phyloP scores from a whole-genome alignment of 2,797 vertebrate genomes.

The Acipenser transmontanus region DNA sequence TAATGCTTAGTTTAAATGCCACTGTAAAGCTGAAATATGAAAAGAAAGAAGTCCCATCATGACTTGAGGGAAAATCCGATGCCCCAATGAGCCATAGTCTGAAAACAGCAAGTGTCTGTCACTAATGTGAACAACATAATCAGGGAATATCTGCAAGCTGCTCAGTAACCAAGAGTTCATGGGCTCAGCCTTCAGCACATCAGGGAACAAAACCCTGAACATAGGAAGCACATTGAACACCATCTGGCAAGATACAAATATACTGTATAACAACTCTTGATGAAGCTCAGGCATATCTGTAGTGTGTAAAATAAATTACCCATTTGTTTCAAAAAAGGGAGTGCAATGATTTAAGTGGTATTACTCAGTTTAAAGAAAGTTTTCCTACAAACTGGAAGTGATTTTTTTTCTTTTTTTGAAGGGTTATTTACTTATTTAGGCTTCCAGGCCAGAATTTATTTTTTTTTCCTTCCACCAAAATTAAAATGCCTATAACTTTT shows the following conservation, averaged over 20 bases:
- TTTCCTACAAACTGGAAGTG: too few relatives aligned
- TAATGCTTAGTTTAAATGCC: background rate
- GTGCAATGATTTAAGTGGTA: too few relatives aligned
- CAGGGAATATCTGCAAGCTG: background rate
- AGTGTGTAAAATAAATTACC: too few relatives aligned
- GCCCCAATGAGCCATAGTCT: background rate
- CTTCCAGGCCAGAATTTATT: too few relatives aligned
- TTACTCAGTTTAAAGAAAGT: too few relatives aligned
- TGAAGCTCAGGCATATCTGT: too few relatives aligned
- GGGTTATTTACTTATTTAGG: too few relatives aligned
- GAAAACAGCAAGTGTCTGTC: background rate
- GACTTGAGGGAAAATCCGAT: background rate
- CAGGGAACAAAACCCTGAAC: conserved; percentile 54
- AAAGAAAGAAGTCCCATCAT: background rate
- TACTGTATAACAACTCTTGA: conserved; percentile 7
- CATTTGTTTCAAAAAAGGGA: too few relatives aligned
- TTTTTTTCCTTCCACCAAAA: too few relatives aligned
- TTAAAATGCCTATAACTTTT: too few relatives aligned
- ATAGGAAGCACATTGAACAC: conserved; percentile 61
- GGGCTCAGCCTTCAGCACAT: conserved; percentile 38
- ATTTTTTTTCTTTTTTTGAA: too few relatives aligned
- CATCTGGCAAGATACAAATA: conserved; percentile 61
- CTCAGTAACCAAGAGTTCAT: conserved; percentile 5
- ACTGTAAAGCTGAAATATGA: too few relatives aligned
- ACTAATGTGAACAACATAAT: conserved; percentile 1